phyloP scores from a whole-genome alignment of 2,113 vertebrate genomes.

The Melanotaenia duboulayi region DNA sequence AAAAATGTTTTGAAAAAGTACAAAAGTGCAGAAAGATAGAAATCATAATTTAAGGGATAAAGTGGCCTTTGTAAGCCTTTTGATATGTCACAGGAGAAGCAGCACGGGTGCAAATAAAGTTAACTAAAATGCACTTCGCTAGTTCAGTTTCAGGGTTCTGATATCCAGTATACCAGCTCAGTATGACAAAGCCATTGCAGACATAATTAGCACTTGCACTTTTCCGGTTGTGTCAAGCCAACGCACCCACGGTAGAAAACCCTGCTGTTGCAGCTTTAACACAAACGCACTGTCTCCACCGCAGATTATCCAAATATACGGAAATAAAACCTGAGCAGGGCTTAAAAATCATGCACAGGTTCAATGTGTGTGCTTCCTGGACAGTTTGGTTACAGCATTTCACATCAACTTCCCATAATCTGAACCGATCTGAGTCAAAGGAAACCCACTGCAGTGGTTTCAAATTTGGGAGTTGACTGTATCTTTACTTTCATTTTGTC shows the following conservation, averaged over 20 bases:
- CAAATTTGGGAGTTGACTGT: background rate
- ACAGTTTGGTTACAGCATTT: conserved; percentile 7
- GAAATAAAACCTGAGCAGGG: conserved; percentile 31
- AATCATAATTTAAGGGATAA: conserved; percentile 1
- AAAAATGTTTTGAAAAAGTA: conserved; percentile 13
- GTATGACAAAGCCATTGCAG: background rate
- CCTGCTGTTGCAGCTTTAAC: conserved; percentile 1
- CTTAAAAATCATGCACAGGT: background rate
- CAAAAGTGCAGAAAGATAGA: conserved; percentile 51
- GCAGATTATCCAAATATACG: background rate
- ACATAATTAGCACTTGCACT: conserved; percentile 2
- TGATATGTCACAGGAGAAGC: too few relatives aligned
- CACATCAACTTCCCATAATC: background rate
- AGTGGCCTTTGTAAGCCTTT: background rate
- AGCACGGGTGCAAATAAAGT: too few relatives aligned
- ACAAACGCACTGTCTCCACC: background rate
- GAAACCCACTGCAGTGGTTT: background rate
- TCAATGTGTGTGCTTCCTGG: background rate
- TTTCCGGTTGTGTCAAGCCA: background rate
- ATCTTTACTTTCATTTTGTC: background rate
- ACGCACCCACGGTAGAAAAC: too few relatives aligned
- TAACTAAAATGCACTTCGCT: background rate
- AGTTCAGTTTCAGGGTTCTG: conserved; percentile 1
- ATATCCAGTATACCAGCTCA: background rate
- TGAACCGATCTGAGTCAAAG: background rate